Base-by-base conservation (phyloP, 2,113 vertebrate genomes). In the Notarius lentiginosus region DNA sequence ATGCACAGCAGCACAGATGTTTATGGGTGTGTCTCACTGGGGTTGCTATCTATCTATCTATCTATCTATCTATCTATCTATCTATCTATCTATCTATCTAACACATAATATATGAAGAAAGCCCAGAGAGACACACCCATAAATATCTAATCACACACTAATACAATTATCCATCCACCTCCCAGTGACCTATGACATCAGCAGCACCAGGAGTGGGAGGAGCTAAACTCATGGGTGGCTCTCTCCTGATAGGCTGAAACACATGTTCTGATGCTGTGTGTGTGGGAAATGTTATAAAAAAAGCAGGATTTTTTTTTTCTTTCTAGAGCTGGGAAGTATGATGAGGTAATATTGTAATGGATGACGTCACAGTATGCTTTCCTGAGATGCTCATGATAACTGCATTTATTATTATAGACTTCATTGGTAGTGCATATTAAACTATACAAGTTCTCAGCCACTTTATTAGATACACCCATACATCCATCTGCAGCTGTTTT, bases 251-350 rank as follows among this genome's bases (percentile, higher is more conserved):
- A 94, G 95, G 95, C 88, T 82, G 55, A 84, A 87, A 89, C 91
- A 91, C 92, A 92, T 95, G 94, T 94, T 82, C 93, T 92, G 94
- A 95, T 93, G 89, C 89, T 93, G 90, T 92, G 2, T 47, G 75
- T 81, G 10, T 47, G 18, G 79, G 30, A 81, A 61, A 61, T 81
- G 17, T 61, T 12, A 60, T 80, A 60, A 56, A 12, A 12, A 10
- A 56, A 79, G 17, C 7, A 55, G 34, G 49, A 27, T 30, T 79
- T 58, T 18, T 55, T 53, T 7, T 24, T 18, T 41, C 41, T 20
- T 47, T 20, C 68, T 47, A 75, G 9, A 10, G 22, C 47, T 51
- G 47, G 22, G n/a, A 12, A 27, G 14, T 27, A 11, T 53, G 11
- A 79, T 79, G 55, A 58, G 9, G 12, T 41, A 60, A 56, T 79